Evolutionary conservation across 1,140 invertebrate genomes (phyloP).

Genomic region (Uloborus diversus): DNA sequence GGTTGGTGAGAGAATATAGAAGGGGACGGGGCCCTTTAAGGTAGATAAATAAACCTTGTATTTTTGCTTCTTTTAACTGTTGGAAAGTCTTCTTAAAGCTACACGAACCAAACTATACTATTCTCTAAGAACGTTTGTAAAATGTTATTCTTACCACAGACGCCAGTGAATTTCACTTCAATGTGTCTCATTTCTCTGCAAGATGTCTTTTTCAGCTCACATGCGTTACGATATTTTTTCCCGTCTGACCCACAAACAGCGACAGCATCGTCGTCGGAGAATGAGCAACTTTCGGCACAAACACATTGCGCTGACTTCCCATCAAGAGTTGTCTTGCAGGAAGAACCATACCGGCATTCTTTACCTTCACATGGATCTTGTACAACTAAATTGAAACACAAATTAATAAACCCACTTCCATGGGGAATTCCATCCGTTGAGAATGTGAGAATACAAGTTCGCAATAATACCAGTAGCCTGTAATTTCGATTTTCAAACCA

Average conservation of each 20-base stretch:
- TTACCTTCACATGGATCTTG: conserved; percentile 79
- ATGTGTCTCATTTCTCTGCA: conserved; percentile 79
- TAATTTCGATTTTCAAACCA: too few species aligned
- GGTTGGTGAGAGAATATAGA: too few species aligned
- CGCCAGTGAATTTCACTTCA: conserved; percentile 83
- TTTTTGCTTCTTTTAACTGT: too few species aligned
- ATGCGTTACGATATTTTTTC: conserved; percentile 74
- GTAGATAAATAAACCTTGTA: too few species aligned
- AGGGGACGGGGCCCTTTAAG: too few species aligned
- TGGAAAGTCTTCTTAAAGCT: too few species aligned
- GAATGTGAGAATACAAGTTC: too few species aligned
- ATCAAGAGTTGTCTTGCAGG: conserved; percentile 79
- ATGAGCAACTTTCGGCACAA: conserved; percentile 78
- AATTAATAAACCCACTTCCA: too few species aligned
- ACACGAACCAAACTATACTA: too few species aligned
- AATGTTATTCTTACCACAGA: conserved; percentile 91
- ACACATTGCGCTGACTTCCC: conserved; percentile 77
- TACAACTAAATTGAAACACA: conserved; percentile 72
- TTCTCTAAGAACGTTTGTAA: too few species aligned
- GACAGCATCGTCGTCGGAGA: conserved; percentile 77
- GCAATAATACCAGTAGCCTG: too few species aligned
- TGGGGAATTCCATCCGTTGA: too few species aligned
- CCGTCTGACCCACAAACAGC: conserved; percentile 75
- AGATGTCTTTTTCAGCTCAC: conserved; percentile 80
- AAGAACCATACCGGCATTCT: conserved; percentile 77